These are phyloP conservation scores for Drosophila serrata DNA, from an alignment of 1,140 invertebrate genomes.

Conservation along the genomic window DNA sequence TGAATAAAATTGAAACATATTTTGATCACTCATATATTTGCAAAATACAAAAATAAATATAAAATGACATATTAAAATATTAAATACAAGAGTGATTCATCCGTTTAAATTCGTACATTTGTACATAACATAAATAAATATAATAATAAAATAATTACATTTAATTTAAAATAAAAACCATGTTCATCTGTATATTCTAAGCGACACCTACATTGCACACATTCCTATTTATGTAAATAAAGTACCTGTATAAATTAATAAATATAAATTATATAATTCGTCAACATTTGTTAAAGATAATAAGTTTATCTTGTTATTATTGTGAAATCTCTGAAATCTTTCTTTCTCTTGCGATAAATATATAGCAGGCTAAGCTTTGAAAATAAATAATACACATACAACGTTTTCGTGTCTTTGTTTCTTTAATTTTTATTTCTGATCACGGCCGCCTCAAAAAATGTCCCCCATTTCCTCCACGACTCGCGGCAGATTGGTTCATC, in stretches of 20 bases:
- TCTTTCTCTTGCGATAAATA: conserved; percentile 48
- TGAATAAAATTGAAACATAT: background rate
- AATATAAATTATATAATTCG: conserved; percentile 47
- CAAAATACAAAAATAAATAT: background rate
- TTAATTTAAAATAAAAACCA: conserved; percentile 9
- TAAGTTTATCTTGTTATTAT: conserved; percentile 44
- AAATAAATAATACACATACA: background rate
- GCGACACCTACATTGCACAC: conserved; percentile 36
- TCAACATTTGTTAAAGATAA: conserved; percentile 57
- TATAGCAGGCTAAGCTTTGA: conserved; percentile 17
- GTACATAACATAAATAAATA: conserved; percentile 35
- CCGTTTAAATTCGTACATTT: conserved; percentile 21
- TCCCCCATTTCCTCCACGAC: too few relatives aligned
- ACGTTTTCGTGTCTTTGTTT: background rate
- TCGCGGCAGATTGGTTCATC: too few relatives aligned
- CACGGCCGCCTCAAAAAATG: too few relatives aligned
- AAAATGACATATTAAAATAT: background rate
- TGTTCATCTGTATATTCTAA: conserved; percentile 53
- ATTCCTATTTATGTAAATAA: conserved; percentile 72
- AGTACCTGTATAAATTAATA: conserved; percentile 63
- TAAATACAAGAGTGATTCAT: conserved; percentile 12
- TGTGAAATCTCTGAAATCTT: conserved; percentile 16
- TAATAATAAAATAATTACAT: background rate
- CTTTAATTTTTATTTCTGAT: background rate
- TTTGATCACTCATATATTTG: background rate